Evolutionary conservation across 2,113 vertebrate genomes (phyloP).

Genomic region (Phylloscopus trochiloides): DNA sequence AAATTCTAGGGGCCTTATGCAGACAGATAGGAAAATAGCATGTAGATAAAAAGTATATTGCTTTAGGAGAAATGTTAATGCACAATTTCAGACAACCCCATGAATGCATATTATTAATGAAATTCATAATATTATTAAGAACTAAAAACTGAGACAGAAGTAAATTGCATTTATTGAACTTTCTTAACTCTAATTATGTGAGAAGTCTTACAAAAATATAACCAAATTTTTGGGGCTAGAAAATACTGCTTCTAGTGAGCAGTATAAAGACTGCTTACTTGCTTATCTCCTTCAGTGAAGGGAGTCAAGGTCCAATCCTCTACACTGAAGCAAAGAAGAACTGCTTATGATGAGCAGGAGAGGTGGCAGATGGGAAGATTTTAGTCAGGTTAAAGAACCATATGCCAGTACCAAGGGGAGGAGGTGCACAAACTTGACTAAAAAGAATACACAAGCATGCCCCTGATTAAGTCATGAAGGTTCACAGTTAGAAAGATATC

Average conservation of each 20-base stretch:
- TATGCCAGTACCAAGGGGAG: not conserved
- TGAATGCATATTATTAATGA: conserved; percentile 60
- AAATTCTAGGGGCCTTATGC: conserved; percentile 8
- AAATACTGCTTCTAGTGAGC: not conserved
- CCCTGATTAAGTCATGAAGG: not conserved
- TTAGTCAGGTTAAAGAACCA: not conserved
- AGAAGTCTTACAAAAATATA: conserved; percentile 2
- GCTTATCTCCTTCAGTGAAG: not conserved
- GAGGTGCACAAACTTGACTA: not conserved
- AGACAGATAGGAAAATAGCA: conserved; percentile 45
- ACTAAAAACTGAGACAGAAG: conserved; percentile 47
- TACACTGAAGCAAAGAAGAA: not conserved
- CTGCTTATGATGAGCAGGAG: not conserved
- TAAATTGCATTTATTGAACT: not conserved
- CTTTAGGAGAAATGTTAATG: conserved; percentile 61
- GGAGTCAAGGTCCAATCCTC: not conserved
- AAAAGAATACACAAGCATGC: not conserved
- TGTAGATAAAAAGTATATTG: conserved; percentile 12
- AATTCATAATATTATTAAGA: conserved; percentile 49
- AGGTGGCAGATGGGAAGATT: not conserved
- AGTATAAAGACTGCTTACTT: not conserved
- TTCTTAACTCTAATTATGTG: conserved; percentile 17
- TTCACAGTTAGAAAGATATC: not conserved
- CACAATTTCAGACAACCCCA: conserved; percentile 6
- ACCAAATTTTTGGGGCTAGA: not conserved